Conservation (phyloP, 2,113 vertebrate species). For the Psilopogon haemacephalus region DNA sequence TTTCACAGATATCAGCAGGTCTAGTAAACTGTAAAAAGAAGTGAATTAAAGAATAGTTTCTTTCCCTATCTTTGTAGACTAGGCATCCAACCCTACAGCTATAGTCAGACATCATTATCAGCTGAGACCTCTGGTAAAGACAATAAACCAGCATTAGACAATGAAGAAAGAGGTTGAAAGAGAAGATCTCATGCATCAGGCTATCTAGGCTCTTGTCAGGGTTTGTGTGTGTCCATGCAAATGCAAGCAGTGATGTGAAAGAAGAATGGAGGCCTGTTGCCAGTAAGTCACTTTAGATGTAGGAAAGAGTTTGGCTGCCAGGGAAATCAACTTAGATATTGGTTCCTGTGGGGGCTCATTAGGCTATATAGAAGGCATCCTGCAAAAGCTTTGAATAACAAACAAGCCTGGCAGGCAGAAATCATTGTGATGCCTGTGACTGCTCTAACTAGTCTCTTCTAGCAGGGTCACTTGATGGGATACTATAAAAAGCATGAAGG, state of each 20-base stretch:
- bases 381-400: conserved; percentile 56
- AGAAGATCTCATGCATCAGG: background rate
- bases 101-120: background rate
- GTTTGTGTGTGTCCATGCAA: background rate
- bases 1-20: background rate
- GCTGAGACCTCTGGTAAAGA: background rate
- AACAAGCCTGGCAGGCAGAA: conserved; percentile 43
- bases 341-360: conserved; percentile 51
- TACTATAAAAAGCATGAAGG: conserved; percentile 34
- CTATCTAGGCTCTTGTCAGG: background rate
- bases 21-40: background rate
- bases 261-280: background rate
- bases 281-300: background rate
- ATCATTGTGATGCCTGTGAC: conserved; percentile 23
- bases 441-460: conserved; percentile 23
- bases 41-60: background rate
- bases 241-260: background rate
- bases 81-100: background rate
- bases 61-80: background rate
- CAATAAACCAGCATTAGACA: background rate
- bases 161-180: background rate
- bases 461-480: conserved; percentile 31
- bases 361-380: conserved; percentile 40
- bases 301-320: conserved; percentile 36
- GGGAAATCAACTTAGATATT: conserved; percentile 32